These are phyloP conservation scores for Omphaloscelis lunosa DNA, from an alignment of 2,888 invertebrate species.

Conservation along the genomic window DNA sequence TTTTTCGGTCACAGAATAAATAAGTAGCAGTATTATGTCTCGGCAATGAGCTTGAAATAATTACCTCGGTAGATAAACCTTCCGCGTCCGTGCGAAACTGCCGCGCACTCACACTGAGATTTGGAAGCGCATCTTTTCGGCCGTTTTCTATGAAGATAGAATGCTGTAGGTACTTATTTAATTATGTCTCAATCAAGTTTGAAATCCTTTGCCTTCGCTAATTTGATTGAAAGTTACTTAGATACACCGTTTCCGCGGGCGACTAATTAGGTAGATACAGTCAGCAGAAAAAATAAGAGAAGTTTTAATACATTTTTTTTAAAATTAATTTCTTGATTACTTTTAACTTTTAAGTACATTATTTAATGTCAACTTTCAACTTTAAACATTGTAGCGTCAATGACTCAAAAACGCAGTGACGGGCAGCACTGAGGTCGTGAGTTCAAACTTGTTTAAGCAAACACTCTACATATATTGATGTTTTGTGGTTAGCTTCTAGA, in stretches of 20 bases:
- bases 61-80: no score
- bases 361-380: neutral
- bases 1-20: neutral
- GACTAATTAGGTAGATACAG: neutral
- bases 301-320: neutral
- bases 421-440: conserved; percentile 1
- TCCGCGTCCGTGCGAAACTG: no score
- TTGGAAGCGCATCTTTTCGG: no score
- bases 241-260: neutral
- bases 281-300: neutral
- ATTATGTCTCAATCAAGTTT: neutral
- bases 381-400: neutral
- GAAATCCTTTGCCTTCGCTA: neutral
- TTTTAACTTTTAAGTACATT: neutral
- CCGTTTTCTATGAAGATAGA: no score
- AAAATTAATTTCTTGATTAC: no score
- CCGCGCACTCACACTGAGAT: no score
- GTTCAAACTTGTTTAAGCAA: conserved; percentile 13
- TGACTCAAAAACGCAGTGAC: neutral
- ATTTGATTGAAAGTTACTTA: conserved; percentile 2
- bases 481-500: conserved; percentile 12
- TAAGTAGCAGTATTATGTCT: no score
- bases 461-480: conserved; percentile 2
- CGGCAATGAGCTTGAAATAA: no score
- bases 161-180: no score